phyloP scores from a whole-genome alignment of 2,797 vertebrate species.

The Lagocephalus sceleratus region DNA sequence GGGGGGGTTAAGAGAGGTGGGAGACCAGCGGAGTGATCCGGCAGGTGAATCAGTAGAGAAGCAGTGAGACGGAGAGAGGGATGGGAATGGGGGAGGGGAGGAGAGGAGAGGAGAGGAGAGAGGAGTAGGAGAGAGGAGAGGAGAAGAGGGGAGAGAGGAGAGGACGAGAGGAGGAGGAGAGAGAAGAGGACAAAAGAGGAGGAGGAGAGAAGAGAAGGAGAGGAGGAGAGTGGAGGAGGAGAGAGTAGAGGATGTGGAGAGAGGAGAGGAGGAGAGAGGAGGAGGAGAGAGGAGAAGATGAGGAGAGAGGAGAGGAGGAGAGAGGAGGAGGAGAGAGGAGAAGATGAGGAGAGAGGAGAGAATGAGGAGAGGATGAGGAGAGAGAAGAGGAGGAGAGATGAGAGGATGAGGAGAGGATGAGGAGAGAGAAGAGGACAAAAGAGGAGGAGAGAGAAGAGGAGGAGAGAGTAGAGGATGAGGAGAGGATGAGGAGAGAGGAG shows the following conservation, averaged over 20 bases:
- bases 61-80: too few relatives aligned
- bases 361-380: neutral
- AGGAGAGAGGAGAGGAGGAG: constrained; percentile 2
- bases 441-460: neutral
- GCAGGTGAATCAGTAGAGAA: neutral
- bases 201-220: constrained; percentile 13
- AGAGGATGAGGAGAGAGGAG: neutral
- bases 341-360: too few relatives aligned
- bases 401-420: neutral
- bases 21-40: neutral
- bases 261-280: constrained; percentile 7
- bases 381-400: too few relatives aligned
- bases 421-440: neutral
- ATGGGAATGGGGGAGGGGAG: too few relatives aligned
- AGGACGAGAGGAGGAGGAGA: neutral
- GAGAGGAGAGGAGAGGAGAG: too few relatives aligned
- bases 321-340: constrained; percentile 2
- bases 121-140: neutral
- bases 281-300: constrained; percentile 9
- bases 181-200: constrained; percentile 4
- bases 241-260: constrained; percentile 1
- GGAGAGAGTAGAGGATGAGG: neutral
- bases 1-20: too few relatives aligned
- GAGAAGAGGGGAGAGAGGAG: neutral
- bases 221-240: neutral